phyloP scores from a whole-genome alignment of 2,113 vertebrate species.

The Corvus cornix region DNA sequence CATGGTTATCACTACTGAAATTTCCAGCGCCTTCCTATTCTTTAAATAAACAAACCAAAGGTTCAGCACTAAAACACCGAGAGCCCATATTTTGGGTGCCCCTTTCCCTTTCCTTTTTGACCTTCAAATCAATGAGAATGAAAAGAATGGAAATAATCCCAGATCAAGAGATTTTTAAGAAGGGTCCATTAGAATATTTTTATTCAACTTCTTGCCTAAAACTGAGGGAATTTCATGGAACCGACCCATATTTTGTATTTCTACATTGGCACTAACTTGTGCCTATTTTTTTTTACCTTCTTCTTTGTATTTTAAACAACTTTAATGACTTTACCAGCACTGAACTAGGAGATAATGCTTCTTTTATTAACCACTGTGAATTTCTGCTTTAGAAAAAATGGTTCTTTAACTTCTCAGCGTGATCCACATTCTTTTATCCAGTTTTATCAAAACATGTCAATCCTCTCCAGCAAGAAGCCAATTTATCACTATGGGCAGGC shows the following conservation, averaged over 20 bases:
- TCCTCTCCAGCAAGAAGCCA: neutral
- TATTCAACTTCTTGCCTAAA: neutral
- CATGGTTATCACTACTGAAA: neutral
- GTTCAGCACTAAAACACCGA: neutral
- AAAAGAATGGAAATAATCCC: neutral
- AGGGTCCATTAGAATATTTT: neutral
- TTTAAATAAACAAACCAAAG: neutral
- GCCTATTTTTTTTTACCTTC: neutral
- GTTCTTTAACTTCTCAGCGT: neutral
- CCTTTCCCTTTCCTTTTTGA: neutral
- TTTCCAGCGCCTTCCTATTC: fast-evolving
- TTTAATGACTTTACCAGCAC: neutral
- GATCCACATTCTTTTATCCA: neutral
- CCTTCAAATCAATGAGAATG: neutral
- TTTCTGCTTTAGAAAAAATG: neutral
- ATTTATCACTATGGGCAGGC: neutral
- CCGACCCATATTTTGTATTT: neutral
- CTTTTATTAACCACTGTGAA: neutral
- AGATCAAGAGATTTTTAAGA: neutral
- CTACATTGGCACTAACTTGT: neutral
- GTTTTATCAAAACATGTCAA: neutral
- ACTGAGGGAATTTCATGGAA: neutral
- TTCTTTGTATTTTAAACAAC: neutral
- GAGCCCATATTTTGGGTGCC: neutral
- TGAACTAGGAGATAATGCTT: neutral